Conservation (phyloP, 2,113 vertebrate species). For the Xenopus borealis region DNA sequence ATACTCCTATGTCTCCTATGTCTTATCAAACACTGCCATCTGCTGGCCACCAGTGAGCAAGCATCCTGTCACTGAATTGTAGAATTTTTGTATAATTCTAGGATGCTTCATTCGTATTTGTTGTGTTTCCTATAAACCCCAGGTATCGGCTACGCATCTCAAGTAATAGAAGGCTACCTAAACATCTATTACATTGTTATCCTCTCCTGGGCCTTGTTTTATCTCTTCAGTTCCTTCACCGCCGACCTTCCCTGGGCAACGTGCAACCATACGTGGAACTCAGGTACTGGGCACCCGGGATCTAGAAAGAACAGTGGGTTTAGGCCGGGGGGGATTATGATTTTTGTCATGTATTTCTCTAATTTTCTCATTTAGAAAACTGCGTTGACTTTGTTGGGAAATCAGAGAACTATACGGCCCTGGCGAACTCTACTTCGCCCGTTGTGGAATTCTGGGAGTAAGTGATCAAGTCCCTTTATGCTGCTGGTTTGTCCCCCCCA, state of each 20-base stretch:
- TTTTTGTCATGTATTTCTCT: constrained; percentile 3
- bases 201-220: constrained; percentile 86
- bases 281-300: constrained; percentile 61
- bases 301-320: neutral
- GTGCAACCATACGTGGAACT: constrained; percentile 87
- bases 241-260: constrained; percentile 79
- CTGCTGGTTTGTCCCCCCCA: too few species aligned
- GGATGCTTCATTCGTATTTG: too few species aligned
- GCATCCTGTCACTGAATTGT: neutral
- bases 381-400: constrained; percentile 71
- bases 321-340: neutral
- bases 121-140: neutral
- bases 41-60: neutral
- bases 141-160: constrained; percentile 85
- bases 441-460: constrained; percentile 94
- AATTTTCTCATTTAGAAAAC: constrained; percentile 60
- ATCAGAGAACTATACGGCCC: constrained; percentile 50
- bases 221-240: constrained; percentile 81
- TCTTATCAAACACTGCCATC: neutral
- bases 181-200: constrained; percentile 89
- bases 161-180: constrained; percentile 78
- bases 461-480: constrained; percentile 49
- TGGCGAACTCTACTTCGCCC: constrained; percentile 72
- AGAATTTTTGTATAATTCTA: too few species aligned
- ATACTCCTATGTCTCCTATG: too few species aligned